These are phyloP conservation scores for Microcebus ravelobensis DNA, from an alignment of 2,113 vertebrate genomes.

Conservation along the genomic window DNA sequence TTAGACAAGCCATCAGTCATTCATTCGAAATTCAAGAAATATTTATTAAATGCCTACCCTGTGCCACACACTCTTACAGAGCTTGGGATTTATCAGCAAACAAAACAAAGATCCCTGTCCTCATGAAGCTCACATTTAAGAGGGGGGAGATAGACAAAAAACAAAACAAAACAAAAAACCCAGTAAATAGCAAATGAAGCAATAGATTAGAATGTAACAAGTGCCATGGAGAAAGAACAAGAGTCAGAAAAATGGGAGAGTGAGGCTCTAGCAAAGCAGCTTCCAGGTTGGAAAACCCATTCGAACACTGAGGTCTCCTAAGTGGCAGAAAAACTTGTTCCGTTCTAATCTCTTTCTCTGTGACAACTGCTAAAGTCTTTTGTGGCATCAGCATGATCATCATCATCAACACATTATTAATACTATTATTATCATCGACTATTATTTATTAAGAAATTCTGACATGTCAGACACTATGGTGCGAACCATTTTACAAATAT, in stretches of 20 bases:
- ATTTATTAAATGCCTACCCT: neutral
- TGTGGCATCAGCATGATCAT: neutral
- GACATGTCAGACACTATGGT: neutral
- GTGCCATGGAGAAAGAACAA: neutral
- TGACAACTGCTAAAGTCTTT: neutral
- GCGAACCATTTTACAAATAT: neutral
- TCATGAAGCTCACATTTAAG: neutral
- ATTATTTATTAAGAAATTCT: slow-evolving; percentile 43
- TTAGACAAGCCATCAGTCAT: neutral
- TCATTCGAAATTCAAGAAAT: neutral
- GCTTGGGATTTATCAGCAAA: neutral
- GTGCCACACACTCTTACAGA: neutral
- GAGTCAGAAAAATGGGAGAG: too few relatives aligned
- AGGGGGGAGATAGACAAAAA: neutral
- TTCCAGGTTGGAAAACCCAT: neutral
- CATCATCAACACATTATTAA: neutral
- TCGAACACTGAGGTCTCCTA: neutral
- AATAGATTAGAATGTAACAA: neutral
- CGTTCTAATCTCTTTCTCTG: neutral
- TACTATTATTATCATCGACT: neutral
- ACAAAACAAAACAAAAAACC: too few relatives aligned
- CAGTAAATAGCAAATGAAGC: neutral
- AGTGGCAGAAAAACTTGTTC: neutral
- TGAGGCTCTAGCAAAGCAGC: neutral
- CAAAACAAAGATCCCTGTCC: neutral